Evolutionary conservation across 2,888 invertebrate genomes (phyloP).

Genomic region (Dasypolia templi): DNA sequence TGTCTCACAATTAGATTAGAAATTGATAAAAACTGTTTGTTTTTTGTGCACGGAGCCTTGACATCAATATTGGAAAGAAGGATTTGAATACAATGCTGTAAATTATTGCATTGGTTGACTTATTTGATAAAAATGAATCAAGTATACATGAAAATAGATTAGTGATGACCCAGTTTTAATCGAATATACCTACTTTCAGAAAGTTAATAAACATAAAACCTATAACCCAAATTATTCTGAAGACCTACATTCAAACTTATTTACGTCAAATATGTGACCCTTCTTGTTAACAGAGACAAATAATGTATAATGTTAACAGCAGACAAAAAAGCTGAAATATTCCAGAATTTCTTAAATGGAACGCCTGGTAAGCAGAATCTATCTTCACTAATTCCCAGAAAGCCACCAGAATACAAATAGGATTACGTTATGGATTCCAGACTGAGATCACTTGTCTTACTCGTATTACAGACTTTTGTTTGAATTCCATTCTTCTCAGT

Average conservation of each 20-base stretch:
- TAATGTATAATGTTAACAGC: neutral
- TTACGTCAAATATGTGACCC: neutral
- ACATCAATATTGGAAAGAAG: neutral
- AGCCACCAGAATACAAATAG: slow-evolving; percentile 60
- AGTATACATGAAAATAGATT: neutral
- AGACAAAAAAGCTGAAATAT: slow-evolving; percentile 11
- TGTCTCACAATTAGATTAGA: too few species aligned
- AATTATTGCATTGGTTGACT: neutral
- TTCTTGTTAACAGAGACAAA: neutral
- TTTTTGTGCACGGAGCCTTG: too few species aligned
- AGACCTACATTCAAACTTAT: neutral
- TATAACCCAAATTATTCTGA: neutral
- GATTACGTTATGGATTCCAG: slow-evolving; percentile 48
- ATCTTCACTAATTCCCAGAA: slow-evolving; percentile 39
- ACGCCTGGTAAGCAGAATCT: slow-evolving; percentile 27
- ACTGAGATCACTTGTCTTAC: slow-evolving; percentile 18
- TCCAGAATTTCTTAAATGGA: slow-evolving; percentile 29
- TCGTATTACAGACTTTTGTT: slow-evolving; percentile 17
- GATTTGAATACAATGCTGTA: neutral
- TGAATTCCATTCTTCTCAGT: slow-evolving; percentile 16
- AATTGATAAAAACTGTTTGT: too few species aligned
- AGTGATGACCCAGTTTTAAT: neutral
- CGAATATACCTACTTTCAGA: too few species aligned
- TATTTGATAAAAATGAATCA: neutral
- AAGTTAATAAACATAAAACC: too few species aligned